Evolutionary conservation across 2,888 invertebrate genomes (phyloP).

Genomic region (Bugulina stolonifera): DNA sequence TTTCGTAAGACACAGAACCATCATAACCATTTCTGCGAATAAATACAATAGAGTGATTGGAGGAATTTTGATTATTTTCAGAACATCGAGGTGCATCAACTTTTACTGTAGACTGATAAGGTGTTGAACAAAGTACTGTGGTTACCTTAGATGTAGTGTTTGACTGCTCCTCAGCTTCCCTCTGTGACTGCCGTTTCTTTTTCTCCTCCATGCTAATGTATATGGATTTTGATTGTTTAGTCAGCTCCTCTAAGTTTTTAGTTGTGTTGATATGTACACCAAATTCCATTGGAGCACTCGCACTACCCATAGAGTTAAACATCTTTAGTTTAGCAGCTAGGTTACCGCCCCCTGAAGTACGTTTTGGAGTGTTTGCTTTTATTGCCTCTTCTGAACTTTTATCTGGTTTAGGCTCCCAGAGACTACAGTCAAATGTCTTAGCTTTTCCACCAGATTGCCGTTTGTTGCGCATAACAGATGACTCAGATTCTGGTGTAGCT

Average conservation of each 20-base stretch:
- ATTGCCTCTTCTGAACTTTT: background rate
- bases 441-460: background rate
- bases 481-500: background rate
- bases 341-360: background rate
- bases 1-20: slow-evolving; percentile 8
- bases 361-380: background rate
- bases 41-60: background rate
- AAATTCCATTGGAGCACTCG: slow-evolving; percentile 17
- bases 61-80: background rate
- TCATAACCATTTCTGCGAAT: background rate
- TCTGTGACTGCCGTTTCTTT: slow-evolving; percentile 2
- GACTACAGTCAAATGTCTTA: slow-evolving; percentile 16
- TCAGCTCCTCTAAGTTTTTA: background rate
- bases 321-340: slow-evolving; percentile 17
- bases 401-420: background rate
- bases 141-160: slow-evolving; percentile 1
- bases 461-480: background rate
- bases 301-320: background rate
- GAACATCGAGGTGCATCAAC: background rate
- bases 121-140: background rate
- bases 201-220: slow-evolving; percentile 16
- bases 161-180: background rate
- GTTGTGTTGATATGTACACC: slow-evolving; percentile 16
- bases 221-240: slow-evolving; percentile 17
- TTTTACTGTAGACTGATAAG: slow-evolving; percentile 15